A percentile compares a stretch with the other conserved stretches of the same genome.
Evolutionary conservation across 2,888 invertebrate genomes (phyloP).

Genomic region (Candidula unifasciata): DNA sequence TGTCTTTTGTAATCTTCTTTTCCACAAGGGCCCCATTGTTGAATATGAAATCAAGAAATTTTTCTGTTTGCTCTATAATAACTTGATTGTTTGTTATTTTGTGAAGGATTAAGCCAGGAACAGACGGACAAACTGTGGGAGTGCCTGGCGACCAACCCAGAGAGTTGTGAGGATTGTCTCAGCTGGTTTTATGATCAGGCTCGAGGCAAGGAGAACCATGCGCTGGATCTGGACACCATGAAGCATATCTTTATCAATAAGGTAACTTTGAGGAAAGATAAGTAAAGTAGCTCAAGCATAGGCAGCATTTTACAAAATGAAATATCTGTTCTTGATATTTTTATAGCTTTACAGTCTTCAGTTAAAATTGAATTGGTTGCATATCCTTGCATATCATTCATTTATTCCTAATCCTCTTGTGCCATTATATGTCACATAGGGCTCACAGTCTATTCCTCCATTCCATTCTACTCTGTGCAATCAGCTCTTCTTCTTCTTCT

Average conservation of each 20-base stretch:
- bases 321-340: neutral
- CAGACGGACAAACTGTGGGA: slow-evolving; percentile 95
- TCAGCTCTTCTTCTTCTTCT: too few species aligned
- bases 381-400: too few species aligned
- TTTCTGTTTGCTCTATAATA: too few species aligned
- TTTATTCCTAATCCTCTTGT: too few species aligned
- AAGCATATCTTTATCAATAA: slow-evolving; percentile 92
- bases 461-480: too few species aligned
- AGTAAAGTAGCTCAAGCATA: too few species aligned
- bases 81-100: neutral
- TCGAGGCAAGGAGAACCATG: slow-evolving; percentile 92
- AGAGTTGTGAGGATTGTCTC: slow-evolving; percentile 93
- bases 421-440: too few species aligned
- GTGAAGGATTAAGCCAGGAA: slow-evolving; percentile 81
- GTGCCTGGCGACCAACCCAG: slow-evolving; percentile 89
- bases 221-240: slow-evolving; percentile 90
- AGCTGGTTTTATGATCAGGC: slow-evolving; percentile 95
- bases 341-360: neutral
- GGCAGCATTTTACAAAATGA: neutral
- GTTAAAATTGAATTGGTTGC: too few species aligned
- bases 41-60: too few species aligned
- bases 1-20: too few species aligned
- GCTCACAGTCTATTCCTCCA: too few species aligned
- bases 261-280: slow-evolving; percentile 61
- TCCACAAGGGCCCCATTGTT: too few species aligned